Evolutionary conservation across 2,797 vertebrate genomes (phyloP).

Genomic region (Enteromius thamalakanensis): DNA sequence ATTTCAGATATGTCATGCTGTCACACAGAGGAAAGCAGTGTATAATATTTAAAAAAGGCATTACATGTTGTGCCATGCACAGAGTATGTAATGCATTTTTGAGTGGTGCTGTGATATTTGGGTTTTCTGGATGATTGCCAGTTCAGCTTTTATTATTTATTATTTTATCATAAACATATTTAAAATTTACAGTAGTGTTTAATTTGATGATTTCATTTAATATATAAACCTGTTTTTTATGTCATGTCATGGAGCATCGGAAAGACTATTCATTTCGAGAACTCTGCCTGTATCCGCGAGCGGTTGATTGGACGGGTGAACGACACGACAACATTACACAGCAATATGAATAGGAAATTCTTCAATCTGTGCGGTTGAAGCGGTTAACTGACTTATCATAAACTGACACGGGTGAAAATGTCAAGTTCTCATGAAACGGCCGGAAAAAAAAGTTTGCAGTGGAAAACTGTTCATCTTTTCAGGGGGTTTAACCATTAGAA

Average conservation of each 20-base stretch:
- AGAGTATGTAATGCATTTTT: background rate
- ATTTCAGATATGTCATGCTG: background rate
- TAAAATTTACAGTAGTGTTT: too few species aligned
- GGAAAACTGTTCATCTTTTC: conserved; percentile 32
- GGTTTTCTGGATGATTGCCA: background rate
- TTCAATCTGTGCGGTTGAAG: conserved; percentile 1
- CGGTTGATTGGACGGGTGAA: background rate
- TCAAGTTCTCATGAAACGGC: conserved; percentile 44
- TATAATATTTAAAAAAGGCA: background rate
- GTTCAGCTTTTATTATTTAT: background rate
- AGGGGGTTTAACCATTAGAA: conserved; percentile 11
- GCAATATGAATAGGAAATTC: conserved; percentile 16
- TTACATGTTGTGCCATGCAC: background rate
- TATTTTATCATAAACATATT: too few species aligned
- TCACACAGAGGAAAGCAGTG: background rate
- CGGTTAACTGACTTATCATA: conserved; percentile 36
- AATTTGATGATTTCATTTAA: background rate
- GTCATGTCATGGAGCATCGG: background rate
- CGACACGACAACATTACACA: conserved; percentile 30
- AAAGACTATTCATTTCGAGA: conserved; percentile 7
- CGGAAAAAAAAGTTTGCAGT: background rate
- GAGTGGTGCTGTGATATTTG: too few species aligned
- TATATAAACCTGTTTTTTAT: background rate
- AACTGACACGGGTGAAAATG: conserved; percentile 29
- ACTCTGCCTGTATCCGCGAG: background rate